Evolutionary conservation across 2,888 invertebrate species (phyloP), one percentile per base, ranked within the genome.

Genomic region (Euclidia mi): DNA sequence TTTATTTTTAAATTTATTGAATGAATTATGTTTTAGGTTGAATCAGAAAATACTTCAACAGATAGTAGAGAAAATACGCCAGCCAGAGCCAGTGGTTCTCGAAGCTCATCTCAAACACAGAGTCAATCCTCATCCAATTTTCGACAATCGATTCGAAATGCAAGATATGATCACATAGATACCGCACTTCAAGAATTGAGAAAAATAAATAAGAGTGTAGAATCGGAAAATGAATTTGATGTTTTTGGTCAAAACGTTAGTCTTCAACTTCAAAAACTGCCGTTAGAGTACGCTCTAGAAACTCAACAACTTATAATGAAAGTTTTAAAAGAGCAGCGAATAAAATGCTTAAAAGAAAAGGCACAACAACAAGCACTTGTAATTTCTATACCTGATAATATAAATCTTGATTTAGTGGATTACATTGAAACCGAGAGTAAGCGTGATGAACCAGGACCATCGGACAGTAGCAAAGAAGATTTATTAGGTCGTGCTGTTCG

Each of bases 211-310:
- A 50, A 51, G 25, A 60, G 49, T 42, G 49, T 55, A 50, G 48
- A 53, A 53, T 48, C 48, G 41, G 49, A 59, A 59, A 55, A 55
- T 37, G 59, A 59, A 55, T 59, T 59, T 55, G 59, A 59, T 59
- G 59, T 50, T 49, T 59, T 59, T 53, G 59, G 59, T 50, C 55
- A 55, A 45, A 59, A 59, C 45, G 59, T 50, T 50, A 55, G 55
- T 50, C 55, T 59, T 55, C 59, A 59, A 50, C 59, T 59, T 50
- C 59, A 59, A 53, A 59, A 59, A 45, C 59, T 53, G 53, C 53
- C 53, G 41, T 49, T 59, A 45, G 45, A 53, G 48, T 59, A 53
- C 48, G 53, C 53, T 45, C 49, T 55, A 46, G 53, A 59, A 59
- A 59, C 58, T 49, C 55, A 59, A 55, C 45, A 53, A 53, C 48